Evolutionary conservation across 2,113 vertebrate species (phyloP), one percentile per base, ranked within the genome.

Genomic region (Colaptes auratus): DNA sequence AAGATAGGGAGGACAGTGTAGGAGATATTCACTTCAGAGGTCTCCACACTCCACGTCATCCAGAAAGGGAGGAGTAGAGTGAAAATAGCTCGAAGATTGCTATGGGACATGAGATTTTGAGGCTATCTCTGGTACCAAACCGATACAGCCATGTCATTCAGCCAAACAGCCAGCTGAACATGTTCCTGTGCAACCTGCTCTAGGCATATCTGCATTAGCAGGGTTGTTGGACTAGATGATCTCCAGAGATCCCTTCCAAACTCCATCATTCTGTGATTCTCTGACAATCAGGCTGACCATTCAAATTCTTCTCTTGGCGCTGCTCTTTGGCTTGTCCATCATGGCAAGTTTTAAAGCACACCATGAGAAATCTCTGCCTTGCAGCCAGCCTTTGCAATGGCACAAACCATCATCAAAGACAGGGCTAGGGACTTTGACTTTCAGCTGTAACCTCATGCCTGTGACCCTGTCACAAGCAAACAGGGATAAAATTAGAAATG

Each of bases 91-190:
- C 31, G 35, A 56, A 23, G 2, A 58, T 31, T 56, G 3, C 13
- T 65, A n/a, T 0, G 2, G 27, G 3, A 78, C 1, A 0, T 0
- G 0, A 25, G 23, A 73, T 3, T 91, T 74, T 15, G 55, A 56
- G 21, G 28, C 28, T 88, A 4, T 50, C 15, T 44, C 17, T 52
- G 27, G 15, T 23, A 64, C 31, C 53, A 87, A 10, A 53, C 19
- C 15, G 48, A 4, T 21, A 36, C 10, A 27, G 44, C 0, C 1
- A 0, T 35, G 16, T 24, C 13, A n/a, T 21, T 58, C 2, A 1
- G 56, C 15, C 63, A 20, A 30, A 6, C 70, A 48, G 56, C 15
- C 63, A 20, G 30, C 6, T 73, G 53, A 60, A 44, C 5, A 48
- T 52, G 23, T 52, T 24, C 50, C 50, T 52, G 50, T 52, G 50